phyloP scores from a whole-genome alignment of 2,113 vertebrate genomes.

The Petrocephalus microphthalmus region DNA sequence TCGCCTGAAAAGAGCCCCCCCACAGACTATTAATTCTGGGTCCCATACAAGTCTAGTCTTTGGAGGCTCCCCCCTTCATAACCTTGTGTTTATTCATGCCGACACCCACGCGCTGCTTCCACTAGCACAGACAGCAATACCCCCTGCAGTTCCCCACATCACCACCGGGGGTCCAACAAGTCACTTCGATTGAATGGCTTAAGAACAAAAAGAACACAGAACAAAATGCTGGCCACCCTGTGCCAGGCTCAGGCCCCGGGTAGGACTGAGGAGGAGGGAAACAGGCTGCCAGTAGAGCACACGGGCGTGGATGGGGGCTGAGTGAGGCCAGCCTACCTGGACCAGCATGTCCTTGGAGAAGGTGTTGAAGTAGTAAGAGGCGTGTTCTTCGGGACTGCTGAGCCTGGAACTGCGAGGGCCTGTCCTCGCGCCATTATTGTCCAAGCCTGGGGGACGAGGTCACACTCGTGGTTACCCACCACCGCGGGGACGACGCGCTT shows the following conservation, averaged over 20 bases:
- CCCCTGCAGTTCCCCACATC: constrained; percentile 43
- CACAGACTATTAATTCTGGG: background rate
- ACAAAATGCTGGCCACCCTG: background rate
- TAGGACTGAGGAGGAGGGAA: background rate
- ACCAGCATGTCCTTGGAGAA: constrained; percentile 95
- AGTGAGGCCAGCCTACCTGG: constrained; percentile 65
- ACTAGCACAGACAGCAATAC: constrained; percentile 40
- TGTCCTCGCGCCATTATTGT: constrained; percentile 86
- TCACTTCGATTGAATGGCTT: constrained; percentile 51
- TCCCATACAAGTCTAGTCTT: background rate
- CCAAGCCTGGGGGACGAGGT: constrained; percentile 75
- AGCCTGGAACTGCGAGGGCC: constrained; percentile 91
- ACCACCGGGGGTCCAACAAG: constrained; percentile 43
- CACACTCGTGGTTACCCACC: background rate
- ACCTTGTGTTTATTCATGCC: background rate
- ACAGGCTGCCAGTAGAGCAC: background rate
- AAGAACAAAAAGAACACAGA: constrained; percentile 25
- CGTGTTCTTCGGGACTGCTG: constrained; percentile 91
- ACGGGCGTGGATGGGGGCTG: background rate
- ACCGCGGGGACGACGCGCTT: background rate
- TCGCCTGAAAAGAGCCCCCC: constrained; percentile 68
- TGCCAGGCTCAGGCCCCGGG: background rate
- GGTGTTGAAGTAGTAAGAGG: constrained; percentile 88
- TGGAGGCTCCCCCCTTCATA: background rate
- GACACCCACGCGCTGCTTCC: constrained; percentile 30